Evolutionary conservation across 2,888 invertebrate genomes (phyloP), one percentile per base, ranked within the genome.

Genomic region (Andrena haemorrhoa): DNA sequence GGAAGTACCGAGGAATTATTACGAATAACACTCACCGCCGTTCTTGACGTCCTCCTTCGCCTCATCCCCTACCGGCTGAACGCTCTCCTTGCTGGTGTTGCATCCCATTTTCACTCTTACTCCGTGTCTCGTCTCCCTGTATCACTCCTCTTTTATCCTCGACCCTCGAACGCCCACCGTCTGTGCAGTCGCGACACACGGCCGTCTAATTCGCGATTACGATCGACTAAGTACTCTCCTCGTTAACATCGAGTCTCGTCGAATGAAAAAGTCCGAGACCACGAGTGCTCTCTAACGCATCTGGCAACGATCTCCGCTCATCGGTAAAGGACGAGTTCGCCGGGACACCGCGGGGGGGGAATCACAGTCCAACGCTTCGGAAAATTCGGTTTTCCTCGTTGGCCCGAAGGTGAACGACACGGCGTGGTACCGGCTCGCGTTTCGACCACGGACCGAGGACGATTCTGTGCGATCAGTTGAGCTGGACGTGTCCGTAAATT

Each of bases 61-160:
- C 76, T 92, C 93, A 80, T 93, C 93, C 41, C 90, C 92, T 16
- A 91, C 93, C 90, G 91, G 94, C 91, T 90, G 93, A 79, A 90
- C 92, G 89, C 90, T 94, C 89, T 96, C 96, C 92, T 96, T 95
- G 92, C 96, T 96, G 68, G 95, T 95, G 89, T 95, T 96, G 93
- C 96, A 96, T 92, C 95, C 94, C 95, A 95, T 94, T 86, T 92
- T 91, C 93, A 93, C 77, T 69, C 10, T 53, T 71, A 33, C 56
- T n/a, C 66, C 72, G 56, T 31, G 65, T 63, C 33, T 56, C 31
- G 64, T 10, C 31, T 26, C 65, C 68, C 33, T 58, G 23, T 20
- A 8, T 26, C 23, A 47, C 58, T 29, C 47, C 33, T 74, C 10
- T 60, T 61, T 29, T 69, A 63, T 84, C 26, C 51, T 71, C 66